Base-by-base conservation (phyloP, 1,140 invertebrate species). In the Choristoneura fumiferana region DNA sequence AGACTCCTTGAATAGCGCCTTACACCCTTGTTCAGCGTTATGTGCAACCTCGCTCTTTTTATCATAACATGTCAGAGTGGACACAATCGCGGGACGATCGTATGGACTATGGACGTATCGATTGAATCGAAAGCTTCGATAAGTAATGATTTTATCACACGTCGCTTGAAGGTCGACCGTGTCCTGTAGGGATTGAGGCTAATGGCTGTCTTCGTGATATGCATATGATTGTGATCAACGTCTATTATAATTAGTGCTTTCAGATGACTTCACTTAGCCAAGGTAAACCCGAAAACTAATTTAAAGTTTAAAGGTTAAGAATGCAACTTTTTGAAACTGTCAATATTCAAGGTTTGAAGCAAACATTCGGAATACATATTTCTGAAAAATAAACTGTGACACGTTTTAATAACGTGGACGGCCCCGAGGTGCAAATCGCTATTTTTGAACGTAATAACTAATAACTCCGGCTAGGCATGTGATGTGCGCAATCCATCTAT, bases 101-200 rank as follows among this genome's bases (percentile, higher is more conserved):
- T 12, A 33, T 12, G 8, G 22, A 29, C 17, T 12, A 33, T 12
- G 8, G 22, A 29, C 17, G 12, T 12, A 8, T 49, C 63, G 58
- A 79, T 78, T 71, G 63, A 73, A 72, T 77, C 66, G 78, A 79
- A 76, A 79, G 78, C 69, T 76, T 68, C 39, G 59, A 73, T 49
- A 29, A 49, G 43, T 33, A 17, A 72, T 62, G 78, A 81, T 81
- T 60, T 71, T 72, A 84, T 76, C 80, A 67, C 58, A 61, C 73
- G 63, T 76, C 67, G 52, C 49, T 62, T 49, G 73, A 84, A 84
- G 80, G 81, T 77, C 77, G 73, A 71, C 71, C 69, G 74, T 73
- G 68, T 81, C 81, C 76, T 82, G 71, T 69, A 78, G 73, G 79
- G 82, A 84, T 84, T 79, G 71, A 67, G 76, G 76, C 71, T 83